Conservation (phyloP, 2,113 vertebrate species). For the Microcebus jonahi region DNA sequence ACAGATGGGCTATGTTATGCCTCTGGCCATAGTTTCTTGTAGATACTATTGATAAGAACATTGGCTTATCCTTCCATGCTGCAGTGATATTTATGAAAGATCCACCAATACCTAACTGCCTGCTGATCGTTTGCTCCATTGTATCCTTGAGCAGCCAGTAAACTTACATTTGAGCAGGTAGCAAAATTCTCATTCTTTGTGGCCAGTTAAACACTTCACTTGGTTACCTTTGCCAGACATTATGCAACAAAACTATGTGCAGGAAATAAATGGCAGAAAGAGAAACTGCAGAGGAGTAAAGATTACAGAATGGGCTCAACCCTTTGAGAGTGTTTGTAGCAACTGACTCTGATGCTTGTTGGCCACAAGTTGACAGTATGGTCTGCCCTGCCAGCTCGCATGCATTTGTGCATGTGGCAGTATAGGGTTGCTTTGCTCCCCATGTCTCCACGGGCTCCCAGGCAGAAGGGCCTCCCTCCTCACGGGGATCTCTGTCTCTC, state of each 20-base stretch:
- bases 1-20: neutral
- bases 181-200: neutral
- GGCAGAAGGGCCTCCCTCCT: neutral
- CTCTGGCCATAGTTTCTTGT: neutral
- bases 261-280: neutral
- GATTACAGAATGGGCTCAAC: neutral
- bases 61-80: neutral
- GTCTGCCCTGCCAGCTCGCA: too few relatives aligned
- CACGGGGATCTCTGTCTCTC: neutral
- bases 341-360: neutral
- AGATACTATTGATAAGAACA: neutral
- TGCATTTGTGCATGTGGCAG: neutral
- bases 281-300: neutral
- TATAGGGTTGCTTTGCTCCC: neutral
- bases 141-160: neutral
- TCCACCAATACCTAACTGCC: neutral
- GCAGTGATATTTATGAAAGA: neutral
- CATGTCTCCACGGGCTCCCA: neutral
- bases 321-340: neutral
- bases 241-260: neutral
- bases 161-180: neutral
- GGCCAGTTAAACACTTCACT: neutral
- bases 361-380: neutral
- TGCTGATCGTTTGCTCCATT: neutral
- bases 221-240: neutral